phyloP scores from a whole-genome alignment of 2,888 invertebrate genomes.

The Orthosia incerta region DNA sequence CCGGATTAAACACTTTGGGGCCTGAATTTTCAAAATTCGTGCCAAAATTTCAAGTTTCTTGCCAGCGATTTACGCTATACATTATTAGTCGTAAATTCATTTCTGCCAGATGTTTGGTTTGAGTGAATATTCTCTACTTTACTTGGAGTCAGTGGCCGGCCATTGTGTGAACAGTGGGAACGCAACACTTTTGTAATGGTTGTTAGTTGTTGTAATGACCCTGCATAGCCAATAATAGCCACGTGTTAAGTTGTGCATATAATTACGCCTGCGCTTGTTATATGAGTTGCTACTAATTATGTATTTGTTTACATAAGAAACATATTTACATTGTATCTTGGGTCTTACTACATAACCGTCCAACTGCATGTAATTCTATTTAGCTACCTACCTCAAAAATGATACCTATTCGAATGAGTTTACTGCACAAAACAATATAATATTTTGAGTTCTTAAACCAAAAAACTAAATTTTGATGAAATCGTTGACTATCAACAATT shows the following conservation, averaged over 20 bases:
- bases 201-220: conserved; percentile 18
- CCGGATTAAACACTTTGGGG: no score
- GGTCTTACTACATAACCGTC: not conserved
- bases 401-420: not conserved
- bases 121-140: not conserved
- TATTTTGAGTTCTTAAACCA: not conserved
- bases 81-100: not conserved
- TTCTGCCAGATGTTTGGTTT: not conserved
- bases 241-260: conserved; percentile 13
- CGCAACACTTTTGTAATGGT: conserved; percentile 6
- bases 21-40: no score
- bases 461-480: not conserved
- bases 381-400: no score
- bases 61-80: no score
- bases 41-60: no score
- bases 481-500: not conserved
- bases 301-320: not conserved
- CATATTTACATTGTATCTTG: not conserved
- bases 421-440: no score
- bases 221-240: conserved; percentile 5
- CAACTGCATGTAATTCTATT: not conserved
- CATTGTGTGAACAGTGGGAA: conserved; percentile 40
- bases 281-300: not conserved
- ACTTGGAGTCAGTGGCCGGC: not conserved
- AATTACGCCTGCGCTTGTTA: conserved; percentile 2